Conservation (phyloP, 1,140 invertebrate genomes). For the Polypedilum vanderplanki region DNA sequence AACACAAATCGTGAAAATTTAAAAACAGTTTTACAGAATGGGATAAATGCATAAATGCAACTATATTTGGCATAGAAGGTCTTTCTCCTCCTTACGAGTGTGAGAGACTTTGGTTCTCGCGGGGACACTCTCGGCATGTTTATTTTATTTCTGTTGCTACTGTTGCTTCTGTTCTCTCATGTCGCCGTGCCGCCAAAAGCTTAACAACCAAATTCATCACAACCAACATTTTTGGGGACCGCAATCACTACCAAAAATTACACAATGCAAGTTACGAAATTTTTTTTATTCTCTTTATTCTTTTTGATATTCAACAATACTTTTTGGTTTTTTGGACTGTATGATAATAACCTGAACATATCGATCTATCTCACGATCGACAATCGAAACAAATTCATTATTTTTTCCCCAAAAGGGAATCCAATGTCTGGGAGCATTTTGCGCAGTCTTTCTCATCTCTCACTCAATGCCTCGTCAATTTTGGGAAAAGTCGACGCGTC, state of each 20-base stretch:
- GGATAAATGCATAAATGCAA: conserved; percentile 23
- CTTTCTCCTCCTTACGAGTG: neutral
- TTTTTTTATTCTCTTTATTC: neutral
- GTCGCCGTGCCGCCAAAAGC: neutral
- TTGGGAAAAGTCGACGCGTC: conserved; percentile 10
- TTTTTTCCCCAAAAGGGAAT: conserved; percentile 26
- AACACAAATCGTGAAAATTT: conserved; percentile 28
- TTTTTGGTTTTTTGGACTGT: conserved; percentile 7
- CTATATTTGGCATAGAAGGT: conserved; percentile 25
- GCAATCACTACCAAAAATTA: conserved; percentile 18
- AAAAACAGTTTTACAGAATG: conserved; percentile 27
- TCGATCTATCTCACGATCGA: conserved; percentile 24
- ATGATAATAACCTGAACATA: conserved; percentile 22
- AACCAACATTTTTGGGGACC: conserved; percentile 2
- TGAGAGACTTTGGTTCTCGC: neutral
- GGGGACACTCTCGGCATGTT: neutral
- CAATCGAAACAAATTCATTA: conserved; percentile 29
- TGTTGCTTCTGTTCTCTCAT: too few relatives aligned
- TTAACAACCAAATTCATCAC: conserved; percentile 18
- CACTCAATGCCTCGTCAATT: neutral
- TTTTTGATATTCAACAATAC: neutral
- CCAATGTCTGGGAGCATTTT: conserved; percentile 6
- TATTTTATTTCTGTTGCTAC: neutral
- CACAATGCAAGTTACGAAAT: neutral
- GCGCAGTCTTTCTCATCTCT: neutral